These are phyloP conservation scores for Oncorhynchus masou DNA, from an alignment of 2,113 vertebrate genomes.

Conservation along the genomic window DNA sequence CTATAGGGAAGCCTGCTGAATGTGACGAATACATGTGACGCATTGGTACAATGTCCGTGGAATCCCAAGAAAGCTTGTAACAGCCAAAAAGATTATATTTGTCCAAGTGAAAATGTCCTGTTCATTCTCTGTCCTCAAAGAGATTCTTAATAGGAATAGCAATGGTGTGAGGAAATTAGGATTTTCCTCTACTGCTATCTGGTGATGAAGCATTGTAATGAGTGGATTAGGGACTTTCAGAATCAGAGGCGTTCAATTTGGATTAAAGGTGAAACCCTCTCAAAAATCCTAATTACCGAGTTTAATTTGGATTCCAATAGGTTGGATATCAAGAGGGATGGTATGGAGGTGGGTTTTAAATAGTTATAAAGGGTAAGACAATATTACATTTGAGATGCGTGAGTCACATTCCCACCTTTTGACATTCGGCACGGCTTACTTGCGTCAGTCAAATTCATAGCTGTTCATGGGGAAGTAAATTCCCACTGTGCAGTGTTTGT, in stretches of 20 bases:
- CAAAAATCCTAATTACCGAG: constrained; percentile 24
- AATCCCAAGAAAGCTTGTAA: not conserved
- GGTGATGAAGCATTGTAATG: constrained; percentile 21
- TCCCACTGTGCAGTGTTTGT: too few species aligned
- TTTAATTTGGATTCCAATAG: constrained; percentile 30
- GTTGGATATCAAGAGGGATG: not conserved
- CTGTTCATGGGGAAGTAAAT: too few species aligned
- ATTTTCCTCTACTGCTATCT: constrained; percentile 18
- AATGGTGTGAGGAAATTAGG: constrained; percentile 6
- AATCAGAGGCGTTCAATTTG: constrained; percentile 7
- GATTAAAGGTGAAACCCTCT: constrained; percentile 23
- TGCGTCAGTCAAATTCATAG: too few species aligned
- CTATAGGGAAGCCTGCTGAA: too few species aligned
- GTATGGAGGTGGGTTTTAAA: not conserved
- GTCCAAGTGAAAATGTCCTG: not conserved
- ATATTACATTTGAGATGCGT: not conserved
- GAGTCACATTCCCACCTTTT: not conserved
- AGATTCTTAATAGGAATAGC: constrained; percentile 7
- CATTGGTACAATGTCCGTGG: not conserved
- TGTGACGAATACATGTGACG: not conserved
- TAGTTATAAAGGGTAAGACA: constrained; percentile 1
- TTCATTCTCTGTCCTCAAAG: not conserved
- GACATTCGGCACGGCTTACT: not conserved
- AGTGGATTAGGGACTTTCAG: constrained; percentile 27
- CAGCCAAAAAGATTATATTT: not conserved